Evolutionary conservation across 2,113 vertebrate genomes (phyloP).

Genomic region (Oreochromis niloticus): DNA sequence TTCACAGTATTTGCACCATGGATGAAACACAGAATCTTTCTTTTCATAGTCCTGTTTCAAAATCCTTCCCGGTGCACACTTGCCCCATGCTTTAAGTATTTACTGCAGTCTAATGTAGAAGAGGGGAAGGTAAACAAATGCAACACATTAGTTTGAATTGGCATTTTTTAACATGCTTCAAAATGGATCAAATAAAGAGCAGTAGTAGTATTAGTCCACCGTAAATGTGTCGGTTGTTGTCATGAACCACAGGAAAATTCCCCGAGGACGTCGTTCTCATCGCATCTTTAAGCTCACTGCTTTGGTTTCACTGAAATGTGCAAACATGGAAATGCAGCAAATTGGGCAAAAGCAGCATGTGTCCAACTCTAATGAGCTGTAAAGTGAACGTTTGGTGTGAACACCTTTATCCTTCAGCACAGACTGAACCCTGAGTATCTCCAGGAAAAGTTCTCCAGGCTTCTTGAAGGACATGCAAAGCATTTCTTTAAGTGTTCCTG

Average conservation of each 20-base stretch:
- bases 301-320: neutral
- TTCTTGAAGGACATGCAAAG: neutral
- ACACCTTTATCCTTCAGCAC: neutral
- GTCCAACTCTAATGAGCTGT: neutral
- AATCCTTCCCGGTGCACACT: fast-evolving
- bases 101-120: neutral
- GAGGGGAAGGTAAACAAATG: neutral
- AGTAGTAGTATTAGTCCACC: neutral
- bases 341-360: neutral
- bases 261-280: neutral
- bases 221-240: neutral
- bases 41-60: neutral
- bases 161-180: neutral
- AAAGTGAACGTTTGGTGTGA: fast-evolving
- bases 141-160: neutral
- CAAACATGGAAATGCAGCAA: neutral
- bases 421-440: neutral
- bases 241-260: neutral
- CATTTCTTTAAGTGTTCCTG: neutral
- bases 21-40: neutral
- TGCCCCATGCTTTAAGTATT: neutral
- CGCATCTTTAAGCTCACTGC: fast-evolving
- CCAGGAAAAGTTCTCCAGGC: neutral
- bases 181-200: neutral
- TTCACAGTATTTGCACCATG: neutral